Percentiles rank a stretch among this genome's conserved stretches.
These are phyloP conservation scores for Nesogale talazaci DNA, from an alignment of 2,113 vertebrate species.

Conservation along the genomic window DNA sequence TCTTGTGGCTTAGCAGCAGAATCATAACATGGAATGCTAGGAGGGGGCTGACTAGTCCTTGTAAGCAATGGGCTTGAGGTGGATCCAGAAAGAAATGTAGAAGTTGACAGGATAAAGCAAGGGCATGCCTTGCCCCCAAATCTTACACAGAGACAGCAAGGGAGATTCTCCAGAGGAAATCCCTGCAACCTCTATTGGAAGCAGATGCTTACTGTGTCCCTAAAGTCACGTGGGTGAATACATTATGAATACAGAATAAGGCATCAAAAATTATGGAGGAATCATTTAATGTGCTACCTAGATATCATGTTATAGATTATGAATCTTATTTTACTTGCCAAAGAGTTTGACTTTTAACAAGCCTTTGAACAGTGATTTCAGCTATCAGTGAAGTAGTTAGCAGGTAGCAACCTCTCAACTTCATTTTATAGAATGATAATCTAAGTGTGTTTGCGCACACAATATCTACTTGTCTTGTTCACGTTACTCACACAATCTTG, in stretches of 20 bases:
- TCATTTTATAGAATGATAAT: background rate
- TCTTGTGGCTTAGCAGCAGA: background rate
- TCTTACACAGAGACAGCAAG: conserved; percentile 1
- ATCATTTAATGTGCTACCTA: background rate
- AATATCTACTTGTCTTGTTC: conserved; percentile 4
- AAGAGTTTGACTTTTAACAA: conserved; percentile 20
- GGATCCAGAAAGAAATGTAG: background rate
- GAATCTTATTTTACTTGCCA: conserved; percentile 32
- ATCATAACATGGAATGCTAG: background rate
- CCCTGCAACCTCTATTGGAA: background rate
- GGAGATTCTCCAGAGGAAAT: conserved; percentile 43
- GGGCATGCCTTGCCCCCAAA: background rate
- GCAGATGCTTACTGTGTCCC: conserved; percentile 8
- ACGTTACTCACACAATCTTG: background rate
- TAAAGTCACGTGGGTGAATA: background rate
- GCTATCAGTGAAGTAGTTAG: background rate
- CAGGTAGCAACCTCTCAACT: background rate
- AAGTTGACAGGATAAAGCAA: background rate
- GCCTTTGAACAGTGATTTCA: background rate
- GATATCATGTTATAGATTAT: background rate
- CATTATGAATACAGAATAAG: background rate
- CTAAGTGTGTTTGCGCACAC: background rate
- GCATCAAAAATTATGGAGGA: background rate
- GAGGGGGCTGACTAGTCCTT: background rate
- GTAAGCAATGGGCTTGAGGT: background rate